Base-by-base conservation (phyloP, 2,888 invertebrate species). In the Pammene fasciana region DNA sequence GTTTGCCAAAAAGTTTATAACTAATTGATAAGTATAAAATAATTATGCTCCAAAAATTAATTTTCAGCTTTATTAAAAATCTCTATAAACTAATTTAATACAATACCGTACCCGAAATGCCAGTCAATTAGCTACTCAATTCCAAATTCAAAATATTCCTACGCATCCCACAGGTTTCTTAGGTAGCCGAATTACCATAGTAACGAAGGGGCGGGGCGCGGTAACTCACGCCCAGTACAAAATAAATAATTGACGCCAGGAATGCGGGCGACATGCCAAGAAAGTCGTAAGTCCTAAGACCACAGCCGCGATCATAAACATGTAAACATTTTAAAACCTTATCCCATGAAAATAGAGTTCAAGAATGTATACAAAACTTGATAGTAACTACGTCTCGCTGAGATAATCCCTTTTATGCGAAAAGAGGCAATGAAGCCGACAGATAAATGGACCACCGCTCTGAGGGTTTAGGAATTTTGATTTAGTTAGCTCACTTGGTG, bases 181-280 rank as follows among this genome's bases (percentile, higher is more conserved):
- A 80, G 86, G 88, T 86, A 86, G 86, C 84, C 79, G 82, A 80
- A 91, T 91, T 90, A 90, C 83, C 89, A 88, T 90, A 86, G 90
- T 92, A 92, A 91, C 87, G 88, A 91, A 92, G 89, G 85, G 92
- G 92, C 90, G 92, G 83, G 83, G 75, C 83, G 76, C 87, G 83
- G 88, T 89, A 87, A 87, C 88, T 89, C 89, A 90, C 92, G 89
- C 90, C 88, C 90, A 82, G 82, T 79, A 88, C 86, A 86, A 90
- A 89, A 91, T 90, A 90, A 92, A 91, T 89, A 88, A 89, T 86
- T 84, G 80, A 80, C 82, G 78, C 72, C 76, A 75, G 88, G 90
- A 91, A 90, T 89, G 88, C 79, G 79, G 50, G 18, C 50, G n/a
- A n/a, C 38, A 13, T 9, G 41, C 18, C 13, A 41, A 52, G 76